These are phyloP conservation scores for Aythya baeri DNA, from an alignment of 2,113 vertebrate genomes.

Conservation along the genomic window DNA sequence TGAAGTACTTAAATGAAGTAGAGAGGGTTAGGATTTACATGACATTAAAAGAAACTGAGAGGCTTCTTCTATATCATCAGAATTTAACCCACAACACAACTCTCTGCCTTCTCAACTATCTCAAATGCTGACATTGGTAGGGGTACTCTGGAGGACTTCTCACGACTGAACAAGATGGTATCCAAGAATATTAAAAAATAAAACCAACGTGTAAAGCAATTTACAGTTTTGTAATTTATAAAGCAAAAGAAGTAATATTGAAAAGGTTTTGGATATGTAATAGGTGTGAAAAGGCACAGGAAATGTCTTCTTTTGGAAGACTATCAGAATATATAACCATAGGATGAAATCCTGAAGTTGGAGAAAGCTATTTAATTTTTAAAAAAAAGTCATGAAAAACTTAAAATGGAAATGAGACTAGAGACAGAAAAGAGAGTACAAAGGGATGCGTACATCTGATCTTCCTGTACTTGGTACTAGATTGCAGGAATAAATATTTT, in stretches of 20 bases:
- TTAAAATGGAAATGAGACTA: neutral
- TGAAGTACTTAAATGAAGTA: neutral
- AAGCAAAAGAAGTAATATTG: neutral
- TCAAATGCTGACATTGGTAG: neutral
- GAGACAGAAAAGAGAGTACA: neutral
- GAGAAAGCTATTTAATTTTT: neutral
- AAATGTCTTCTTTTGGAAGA: neutral
- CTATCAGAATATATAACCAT: neutral
- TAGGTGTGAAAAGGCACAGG: neutral
- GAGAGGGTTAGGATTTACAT: neutral
- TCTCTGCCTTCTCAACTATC: neutral
- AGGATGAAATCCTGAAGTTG: accelerated
- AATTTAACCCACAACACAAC: neutral
- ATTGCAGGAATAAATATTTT: neutral
- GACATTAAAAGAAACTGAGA: neutral
- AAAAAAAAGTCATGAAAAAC: neutral
- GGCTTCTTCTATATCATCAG: neutral
- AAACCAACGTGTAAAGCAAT: neutral
- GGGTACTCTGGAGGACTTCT: neutral
- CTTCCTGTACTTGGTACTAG: neutral
- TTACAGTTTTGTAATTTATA: no score
- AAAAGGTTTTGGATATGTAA: neutral
- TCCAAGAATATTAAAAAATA: neutral
- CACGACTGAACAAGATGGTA: neutral
- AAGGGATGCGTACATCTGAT: accelerated